A percentile compares a stretch with the other conserved stretches of the same genome.
phyloP scores from a whole-genome alignment of 2,113 vertebrate genomes.

The Mormoops blainvillei region DNA sequence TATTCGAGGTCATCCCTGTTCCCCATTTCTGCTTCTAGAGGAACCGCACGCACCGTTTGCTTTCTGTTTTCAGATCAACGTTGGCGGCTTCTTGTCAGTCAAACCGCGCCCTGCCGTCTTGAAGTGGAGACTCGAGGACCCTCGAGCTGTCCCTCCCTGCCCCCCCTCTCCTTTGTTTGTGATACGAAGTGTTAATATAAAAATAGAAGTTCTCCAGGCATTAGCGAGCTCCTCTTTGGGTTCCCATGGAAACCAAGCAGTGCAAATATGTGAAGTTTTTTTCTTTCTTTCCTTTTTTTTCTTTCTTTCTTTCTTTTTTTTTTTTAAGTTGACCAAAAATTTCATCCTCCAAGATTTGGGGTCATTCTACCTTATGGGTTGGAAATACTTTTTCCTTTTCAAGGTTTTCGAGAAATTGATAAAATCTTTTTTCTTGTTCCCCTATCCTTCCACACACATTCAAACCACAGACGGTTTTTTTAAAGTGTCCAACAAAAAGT shows the following conservation, averaged over 20 bases:
- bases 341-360: constrained; percentile 8
- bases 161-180: background rate
- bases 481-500: background rate
- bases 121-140: accelerated
- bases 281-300: background rate
- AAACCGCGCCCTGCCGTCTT: accelerated
- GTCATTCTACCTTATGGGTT: background rate
- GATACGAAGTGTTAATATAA: constrained; percentile 30
- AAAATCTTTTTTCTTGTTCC: background rate
- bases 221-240: constrained; percentile 1
- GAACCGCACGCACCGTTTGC: accelerated
- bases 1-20: accelerated
- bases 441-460: accelerated
- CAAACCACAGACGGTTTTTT: background rate
- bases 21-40: no score
- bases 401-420: background rate
- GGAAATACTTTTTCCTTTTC: background rate
- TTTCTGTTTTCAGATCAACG: background rate
- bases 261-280: constrained; percentile 10
- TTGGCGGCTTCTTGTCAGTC: background rate
- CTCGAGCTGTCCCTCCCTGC: background rate
- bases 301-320: no score
- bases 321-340: constrained; percentile 48
- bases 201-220: constrained; percentile 46
- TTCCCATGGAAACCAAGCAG: constrained; percentile 70